Conservation (phyloP, 2,888 invertebrate genomes). For the Copidosoma aretas region DNA sequence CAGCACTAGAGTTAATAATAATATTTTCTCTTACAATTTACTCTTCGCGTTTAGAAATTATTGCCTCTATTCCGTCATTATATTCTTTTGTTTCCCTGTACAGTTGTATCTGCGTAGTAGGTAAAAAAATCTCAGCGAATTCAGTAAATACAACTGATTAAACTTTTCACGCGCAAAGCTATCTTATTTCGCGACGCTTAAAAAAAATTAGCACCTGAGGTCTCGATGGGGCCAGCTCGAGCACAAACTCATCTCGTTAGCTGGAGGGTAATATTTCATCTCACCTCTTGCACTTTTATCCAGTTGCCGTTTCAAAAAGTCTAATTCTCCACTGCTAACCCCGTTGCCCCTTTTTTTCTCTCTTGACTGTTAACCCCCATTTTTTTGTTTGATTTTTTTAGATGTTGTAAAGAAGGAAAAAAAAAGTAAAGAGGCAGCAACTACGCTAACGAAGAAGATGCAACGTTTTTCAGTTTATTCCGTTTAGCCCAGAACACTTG, state of each 20-base stretch:
- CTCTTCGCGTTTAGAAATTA: too few species aligned
- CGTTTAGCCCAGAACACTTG: background rate
- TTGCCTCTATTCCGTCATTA: too few species aligned
- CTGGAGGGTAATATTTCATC: background rate
- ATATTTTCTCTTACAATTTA: too few species aligned
- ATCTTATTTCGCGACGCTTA: background rate
- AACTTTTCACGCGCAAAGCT: too few species aligned
- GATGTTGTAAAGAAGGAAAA: background rate
- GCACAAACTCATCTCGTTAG: slow-evolving; percentile 10
- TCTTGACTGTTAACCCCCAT: background rate
- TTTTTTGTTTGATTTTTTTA: background rate
- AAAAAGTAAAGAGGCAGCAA: background rate
- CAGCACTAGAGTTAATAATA: too few species aligned
- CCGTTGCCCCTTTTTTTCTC: background rate
- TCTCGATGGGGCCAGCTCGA: background rate
- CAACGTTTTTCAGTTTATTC: background rate
- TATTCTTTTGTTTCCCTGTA: too few species aligned
- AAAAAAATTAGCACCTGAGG: background rate
- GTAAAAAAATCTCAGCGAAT: too few species aligned
- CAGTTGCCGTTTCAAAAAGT: background rate
- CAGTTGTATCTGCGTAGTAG: too few species aligned
- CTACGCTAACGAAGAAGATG: too few species aligned
- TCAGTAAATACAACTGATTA: too few species aligned
- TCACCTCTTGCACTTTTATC: background rate
- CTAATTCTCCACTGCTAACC: background rate